Percentiles rank a stretch among this genome's conserved stretches.
Evolutionary conservation across 2,113 vertebrate genomes (phyloP).

Genomic region (Isurus oxyrinchus): DNA sequence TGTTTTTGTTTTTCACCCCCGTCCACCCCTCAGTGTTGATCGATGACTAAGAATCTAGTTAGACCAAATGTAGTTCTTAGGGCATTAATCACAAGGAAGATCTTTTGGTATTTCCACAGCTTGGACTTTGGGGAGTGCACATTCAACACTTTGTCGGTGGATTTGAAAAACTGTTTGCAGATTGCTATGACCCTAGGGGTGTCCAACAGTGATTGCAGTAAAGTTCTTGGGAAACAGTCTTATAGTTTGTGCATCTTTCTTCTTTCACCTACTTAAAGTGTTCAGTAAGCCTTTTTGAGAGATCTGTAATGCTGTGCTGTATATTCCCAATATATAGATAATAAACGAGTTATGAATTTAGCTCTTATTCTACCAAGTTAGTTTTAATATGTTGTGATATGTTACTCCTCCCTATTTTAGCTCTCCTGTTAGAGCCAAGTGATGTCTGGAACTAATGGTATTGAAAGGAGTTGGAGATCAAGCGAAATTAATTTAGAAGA

Average conservation of each 20-base stretch:
- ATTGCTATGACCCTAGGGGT: not conserved
- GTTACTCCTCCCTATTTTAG: not conserved
- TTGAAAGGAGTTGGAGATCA: not conserved
- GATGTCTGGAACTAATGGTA: not conserved
- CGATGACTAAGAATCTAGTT: not conserved
- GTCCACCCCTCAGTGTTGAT: not conserved
- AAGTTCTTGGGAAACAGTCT: not conserved
- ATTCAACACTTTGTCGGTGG: not conserved
- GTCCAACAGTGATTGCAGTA: not conserved
- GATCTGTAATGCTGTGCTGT: not conserved
- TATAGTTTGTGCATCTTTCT: not conserved
- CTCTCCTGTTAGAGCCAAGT: not conserved
- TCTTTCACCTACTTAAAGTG: not conserved
- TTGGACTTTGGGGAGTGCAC: not conserved
- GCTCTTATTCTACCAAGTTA: not conserved
- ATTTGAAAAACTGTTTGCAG: not conserved
- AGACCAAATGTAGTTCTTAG: not conserved
- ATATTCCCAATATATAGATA: not conserved
- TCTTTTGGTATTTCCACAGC: not conserved
- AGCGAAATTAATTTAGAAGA: not conserved
- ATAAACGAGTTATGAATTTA: not conserved
- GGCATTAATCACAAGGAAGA: not conserved
- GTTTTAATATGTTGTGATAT: not conserved
- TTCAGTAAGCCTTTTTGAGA: not conserved
- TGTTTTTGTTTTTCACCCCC: not conserved